These are phyloP conservation scores for Drosophila birchii DNA, from an alignment of 2,888 invertebrate species.

Conservation along the genomic window DNA sequence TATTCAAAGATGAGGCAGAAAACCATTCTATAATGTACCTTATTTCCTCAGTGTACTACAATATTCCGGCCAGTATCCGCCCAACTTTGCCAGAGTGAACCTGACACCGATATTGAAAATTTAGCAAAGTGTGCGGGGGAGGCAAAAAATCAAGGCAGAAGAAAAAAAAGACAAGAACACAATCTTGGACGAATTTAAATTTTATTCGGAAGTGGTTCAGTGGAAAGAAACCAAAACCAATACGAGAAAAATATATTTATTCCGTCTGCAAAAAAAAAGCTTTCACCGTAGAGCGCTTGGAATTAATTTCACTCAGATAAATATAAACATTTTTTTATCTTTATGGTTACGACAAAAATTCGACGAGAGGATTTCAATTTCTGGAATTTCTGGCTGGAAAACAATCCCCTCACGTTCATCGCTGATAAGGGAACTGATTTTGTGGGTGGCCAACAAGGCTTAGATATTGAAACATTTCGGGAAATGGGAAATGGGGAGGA, in stretches of 20 bases:
- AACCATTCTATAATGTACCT: background rate
- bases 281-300: constrained; percentile 53
- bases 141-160: background rate
- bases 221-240: constrained; percentile 47
- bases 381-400: constrained; percentile 54
- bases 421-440: constrained; percentile 66
- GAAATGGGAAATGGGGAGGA: background rate
- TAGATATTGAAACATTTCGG: constrained; percentile 39
- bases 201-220: constrained; percentile 58
- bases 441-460: constrained; percentile 23
- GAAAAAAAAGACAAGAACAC: constrained; percentile 23
- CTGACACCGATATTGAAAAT: constrained; percentile 66
- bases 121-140: constrained; percentile 21
- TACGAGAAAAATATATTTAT: constrained; percentile 30
- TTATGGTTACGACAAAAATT: constrained; percentile 63
- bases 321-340: constrained; percentile 60
- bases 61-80: constrained; percentile 24
- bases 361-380: constrained; percentile 69
- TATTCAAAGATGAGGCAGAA: too few species aligned
- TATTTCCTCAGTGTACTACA: constrained; percentile 16
- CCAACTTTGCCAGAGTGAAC: constrained; percentile 19
- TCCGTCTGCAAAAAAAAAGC: constrained; percentile 47
- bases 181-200: constrained; percentile 65
- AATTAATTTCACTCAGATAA: constrained; percentile 74
- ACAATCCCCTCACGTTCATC: constrained; percentile 81